These are phyloP conservation scores for Himantopus leucocephalus DNA, from an alignment of 2,113 vertebrate genomes.

Conservation along the genomic window DNA sequence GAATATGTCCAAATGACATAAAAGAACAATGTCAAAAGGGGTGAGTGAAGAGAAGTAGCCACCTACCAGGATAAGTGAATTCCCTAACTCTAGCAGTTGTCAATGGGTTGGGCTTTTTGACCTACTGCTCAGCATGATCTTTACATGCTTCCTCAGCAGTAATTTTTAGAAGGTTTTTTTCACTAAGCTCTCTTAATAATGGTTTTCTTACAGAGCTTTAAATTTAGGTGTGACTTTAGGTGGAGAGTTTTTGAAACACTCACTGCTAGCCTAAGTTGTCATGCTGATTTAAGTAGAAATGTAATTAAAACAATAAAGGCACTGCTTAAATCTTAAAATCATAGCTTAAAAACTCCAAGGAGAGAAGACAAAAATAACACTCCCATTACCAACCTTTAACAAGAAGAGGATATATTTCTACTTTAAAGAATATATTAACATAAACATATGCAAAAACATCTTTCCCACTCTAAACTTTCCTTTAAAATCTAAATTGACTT, in stretches of 20 bases:
- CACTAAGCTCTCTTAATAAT: not conserved
- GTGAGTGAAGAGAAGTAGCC: not conserved
- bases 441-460: not conserved
- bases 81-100: not conserved
- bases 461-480: not conserved
- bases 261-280: not conserved
- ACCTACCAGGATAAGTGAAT: conserved; percentile 1
- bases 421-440: not conserved
- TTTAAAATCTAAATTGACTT: not conserved
- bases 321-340: not conserved
- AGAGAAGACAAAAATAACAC: not conserved
- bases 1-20: not conserved
- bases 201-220: not conserved
- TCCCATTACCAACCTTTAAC: not conserved
- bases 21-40: not conserved
- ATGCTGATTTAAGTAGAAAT: not conserved
- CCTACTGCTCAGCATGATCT: not conserved
- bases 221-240: not conserved
- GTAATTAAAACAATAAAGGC: not conserved
- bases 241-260: not conserved
- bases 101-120: not conserved
- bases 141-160: not conserved
- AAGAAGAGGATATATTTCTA: not conserved
- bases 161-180: not conserved
- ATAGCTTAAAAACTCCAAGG: not conserved